These are phyloP conservation scores for Platysteira castanea DNA, from an alignment of 2,113 vertebrate genomes.

Conservation along the genomic window DNA sequence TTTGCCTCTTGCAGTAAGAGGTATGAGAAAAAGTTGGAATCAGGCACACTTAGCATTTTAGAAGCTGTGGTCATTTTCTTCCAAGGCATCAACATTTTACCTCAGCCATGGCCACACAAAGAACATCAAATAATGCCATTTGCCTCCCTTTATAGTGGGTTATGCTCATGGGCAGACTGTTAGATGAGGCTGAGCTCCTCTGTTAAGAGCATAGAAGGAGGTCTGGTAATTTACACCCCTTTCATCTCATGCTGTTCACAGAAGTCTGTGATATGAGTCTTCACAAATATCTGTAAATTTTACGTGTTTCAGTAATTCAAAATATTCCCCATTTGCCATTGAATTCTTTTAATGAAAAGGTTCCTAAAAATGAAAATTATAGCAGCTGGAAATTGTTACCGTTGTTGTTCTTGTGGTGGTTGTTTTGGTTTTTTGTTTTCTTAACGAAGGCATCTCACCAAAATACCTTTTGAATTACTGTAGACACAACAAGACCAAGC, in stretches of 20 bases:
- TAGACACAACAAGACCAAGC: constrained; percentile 16
- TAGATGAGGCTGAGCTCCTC: neutral
- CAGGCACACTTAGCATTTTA: neutral
- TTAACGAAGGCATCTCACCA: constrained; percentile 40
- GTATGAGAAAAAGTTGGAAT: neutral
- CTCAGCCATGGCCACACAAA: neutral
- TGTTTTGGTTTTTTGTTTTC: neutral
- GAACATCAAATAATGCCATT: neutral
- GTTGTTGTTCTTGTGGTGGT: neutral
- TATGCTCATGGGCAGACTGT: neutral
- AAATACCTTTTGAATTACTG: neutral
- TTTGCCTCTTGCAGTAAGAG: constrained; percentile 20
- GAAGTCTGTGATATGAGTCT: neutral
- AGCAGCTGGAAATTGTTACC: neutral
- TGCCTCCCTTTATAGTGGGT: neutral
- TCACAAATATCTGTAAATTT: constrained; percentile 46
- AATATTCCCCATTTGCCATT: constrained; percentile 36
- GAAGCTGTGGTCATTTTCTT: neutral
- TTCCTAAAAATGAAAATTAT: constrained; percentile 56
- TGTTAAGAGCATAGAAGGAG: neutral
- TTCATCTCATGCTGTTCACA: neutral
- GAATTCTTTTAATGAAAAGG: neutral
- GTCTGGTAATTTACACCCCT: neutral
- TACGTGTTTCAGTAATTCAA: neutral
- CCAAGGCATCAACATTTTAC: neutral